Evolutionary conservation across 2,113 vertebrate genomes (phyloP).

Genomic region (Brienomyrus longianalis): DNA sequence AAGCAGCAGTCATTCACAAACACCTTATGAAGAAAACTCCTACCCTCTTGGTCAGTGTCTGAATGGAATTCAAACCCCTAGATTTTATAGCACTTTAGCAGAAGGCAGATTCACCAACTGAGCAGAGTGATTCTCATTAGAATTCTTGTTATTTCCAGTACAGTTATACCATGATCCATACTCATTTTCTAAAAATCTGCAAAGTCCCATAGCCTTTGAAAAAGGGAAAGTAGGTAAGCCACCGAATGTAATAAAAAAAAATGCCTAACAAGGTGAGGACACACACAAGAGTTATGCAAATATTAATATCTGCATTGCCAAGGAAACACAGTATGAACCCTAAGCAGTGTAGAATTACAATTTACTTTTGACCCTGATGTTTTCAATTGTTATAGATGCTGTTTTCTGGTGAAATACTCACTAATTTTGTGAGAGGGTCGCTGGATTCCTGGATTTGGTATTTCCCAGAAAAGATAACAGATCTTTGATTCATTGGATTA

Average conservation of each 20-base stretch:
- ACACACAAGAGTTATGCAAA: not conserved
- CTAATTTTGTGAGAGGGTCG: not conserved
- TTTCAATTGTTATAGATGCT: not conserved
- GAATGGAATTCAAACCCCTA: not conserved
- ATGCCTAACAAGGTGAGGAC: not conserved
- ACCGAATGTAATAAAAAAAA: not conserved
- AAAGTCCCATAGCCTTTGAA: not conserved
- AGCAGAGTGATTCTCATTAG: not conserved
- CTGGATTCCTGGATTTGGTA: not conserved
- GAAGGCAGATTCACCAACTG: not conserved
- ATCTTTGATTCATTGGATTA: conserved; percentile 11
- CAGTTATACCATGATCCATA: not conserved
- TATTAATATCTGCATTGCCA: not conserved
- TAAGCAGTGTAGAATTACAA: not conserved
- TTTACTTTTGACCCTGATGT: not conserved
- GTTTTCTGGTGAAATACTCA: not conserved
- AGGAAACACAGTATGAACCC: not conserved
- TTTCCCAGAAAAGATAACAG: conserved; percentile 10
- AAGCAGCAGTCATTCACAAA: not conserved
- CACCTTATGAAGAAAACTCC: not conserved
- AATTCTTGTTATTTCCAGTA: not conserved
- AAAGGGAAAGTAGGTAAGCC: not conserved
- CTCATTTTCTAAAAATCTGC: not conserved
- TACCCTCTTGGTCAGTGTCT: not conserved
- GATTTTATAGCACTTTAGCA: not conserved